Evolutionary conservation across 2,113 vertebrate species (phyloP).

Genomic region (Brienomyrus brachyistius): DNA sequence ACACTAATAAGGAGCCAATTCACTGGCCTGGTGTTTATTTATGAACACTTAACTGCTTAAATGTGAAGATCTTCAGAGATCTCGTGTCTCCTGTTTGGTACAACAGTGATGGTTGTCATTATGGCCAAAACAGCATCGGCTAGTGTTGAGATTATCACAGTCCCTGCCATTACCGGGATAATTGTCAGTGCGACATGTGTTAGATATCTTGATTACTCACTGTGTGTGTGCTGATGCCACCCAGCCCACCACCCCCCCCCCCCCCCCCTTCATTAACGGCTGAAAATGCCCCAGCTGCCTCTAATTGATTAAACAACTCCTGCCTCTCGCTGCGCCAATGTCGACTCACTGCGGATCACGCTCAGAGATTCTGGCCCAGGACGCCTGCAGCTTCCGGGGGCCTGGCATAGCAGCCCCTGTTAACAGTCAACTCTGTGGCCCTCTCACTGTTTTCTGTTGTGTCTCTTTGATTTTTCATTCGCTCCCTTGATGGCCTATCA

Average conservation of each 20-base stretch:
- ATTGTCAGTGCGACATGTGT: slow-evolving; percentile 36
- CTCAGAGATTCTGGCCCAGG: slow-evolving; percentile 40
- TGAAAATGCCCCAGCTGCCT: slow-evolving; percentile 39
- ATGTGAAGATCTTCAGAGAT: not conserved
- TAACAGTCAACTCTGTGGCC: slow-evolving; percentile 9
- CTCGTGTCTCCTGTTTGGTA: not conserved
- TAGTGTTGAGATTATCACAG: slow-evolving; percentile 37
- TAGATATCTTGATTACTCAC: slow-evolving; percentile 52
- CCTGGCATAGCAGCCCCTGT: not conserved
- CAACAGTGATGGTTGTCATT: slow-evolving; percentile 29
- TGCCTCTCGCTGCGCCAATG: slow-evolving; percentile 14
- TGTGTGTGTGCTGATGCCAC: slow-evolving; percentile 18
- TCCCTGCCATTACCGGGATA: slow-evolving; percentile 45
- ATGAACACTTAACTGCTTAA: not conserved
- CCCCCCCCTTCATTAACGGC: too few species aligned
- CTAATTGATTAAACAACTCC: slow-evolving; percentile 51
- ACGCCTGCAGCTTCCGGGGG: slow-evolving; percentile 29
- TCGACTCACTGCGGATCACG: slow-evolving; percentile 42
- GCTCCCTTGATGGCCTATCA: not conserved
- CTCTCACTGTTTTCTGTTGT: not conserved
- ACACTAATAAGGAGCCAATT: not conserved
- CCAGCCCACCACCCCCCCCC: not conserved
- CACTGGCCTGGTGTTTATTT: not conserved
- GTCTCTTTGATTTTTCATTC: not conserved
- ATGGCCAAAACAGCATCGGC: slow-evolving; percentile 33